phyloP scores from a whole-genome alignment of 2,888 invertebrate species.

The Torymus tubicola region DNA sequence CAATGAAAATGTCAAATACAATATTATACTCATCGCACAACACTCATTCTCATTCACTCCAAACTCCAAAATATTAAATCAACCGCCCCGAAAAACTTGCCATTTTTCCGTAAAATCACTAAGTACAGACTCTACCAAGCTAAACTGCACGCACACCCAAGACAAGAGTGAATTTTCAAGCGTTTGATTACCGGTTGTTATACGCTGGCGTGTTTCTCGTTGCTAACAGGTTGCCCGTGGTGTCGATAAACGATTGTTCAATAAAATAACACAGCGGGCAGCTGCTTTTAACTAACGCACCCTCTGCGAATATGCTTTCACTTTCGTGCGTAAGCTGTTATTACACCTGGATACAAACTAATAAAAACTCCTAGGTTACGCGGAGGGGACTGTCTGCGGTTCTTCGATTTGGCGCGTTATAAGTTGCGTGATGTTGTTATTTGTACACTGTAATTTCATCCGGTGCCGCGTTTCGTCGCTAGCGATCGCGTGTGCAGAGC shows the following conservation, averaged over 20 bases:
- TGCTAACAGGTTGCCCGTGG: slow-evolving; percentile 53
- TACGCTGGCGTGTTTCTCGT: slow-evolving; percentile 24
- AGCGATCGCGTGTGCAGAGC: not conserved
- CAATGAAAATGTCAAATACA: no score
- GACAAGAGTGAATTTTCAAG: not conserved
- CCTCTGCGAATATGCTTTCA: no score
- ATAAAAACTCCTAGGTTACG: slow-evolving; percentile 11
- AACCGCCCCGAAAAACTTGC: slow-evolving; percentile 43
- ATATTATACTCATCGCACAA: no score
- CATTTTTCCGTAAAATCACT: slow-evolving; percentile 32
- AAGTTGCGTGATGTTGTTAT: no score
- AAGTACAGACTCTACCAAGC: slow-evolving; percentile 18
- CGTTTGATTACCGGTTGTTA: slow-evolving; percentile 42
- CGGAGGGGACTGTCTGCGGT: not conserved
- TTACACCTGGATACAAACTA: slow-evolving; percentile 8
- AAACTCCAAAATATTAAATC: no score
- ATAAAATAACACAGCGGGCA: slow-evolving; percentile 27
- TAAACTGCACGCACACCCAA: not conserved
- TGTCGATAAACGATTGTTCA: slow-evolving; percentile 51
- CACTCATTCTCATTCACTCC: no score
- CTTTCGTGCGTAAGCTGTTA: slow-evolving; percentile 22
- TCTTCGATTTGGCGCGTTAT: no score
- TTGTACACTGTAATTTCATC: slow-evolving; percentile 5
- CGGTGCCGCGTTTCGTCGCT: not conserved
- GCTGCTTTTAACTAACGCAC: slow-evolving; percentile 23